Evolutionary conservation across 2,113 vertebrate genomes (phyloP), one percentile per base, ranked within the genome.

Genomic region (Corydoras sp.): DNA sequence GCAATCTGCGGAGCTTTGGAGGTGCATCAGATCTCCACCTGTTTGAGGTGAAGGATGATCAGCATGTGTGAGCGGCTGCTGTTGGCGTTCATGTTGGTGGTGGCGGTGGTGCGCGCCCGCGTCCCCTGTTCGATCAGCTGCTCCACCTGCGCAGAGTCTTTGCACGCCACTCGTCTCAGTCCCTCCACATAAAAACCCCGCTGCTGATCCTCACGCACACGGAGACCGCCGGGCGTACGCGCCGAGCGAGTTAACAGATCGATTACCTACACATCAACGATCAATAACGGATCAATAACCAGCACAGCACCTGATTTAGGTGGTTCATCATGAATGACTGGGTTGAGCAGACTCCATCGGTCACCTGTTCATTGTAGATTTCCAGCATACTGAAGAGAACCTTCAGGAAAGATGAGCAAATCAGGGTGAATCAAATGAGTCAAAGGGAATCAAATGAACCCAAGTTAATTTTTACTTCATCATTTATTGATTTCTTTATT

Each of bases 61-160:
- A 95, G 88, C 93, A 96, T 91, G 80, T 96, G 94, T 2, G 92
- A 95, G 11, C 91, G 89, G 71, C 94, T 96, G 85, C 94, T 95
- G 84, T 86, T 92, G 80, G 90, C 83, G 1, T 95, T 96, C 88
- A 93, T 89, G 81, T 85, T 87, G 30, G 94, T 95, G 6, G 91
- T 85, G 0, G 91, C 91, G 0, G 92, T 95, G 74, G 91, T 95
- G 78, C 94, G 88, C 4, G 88, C 87, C 77, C 89, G 90, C 10
- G 87, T 91, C 0, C 93, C 93, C 80, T 93, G 93, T 10, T 94
- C 92, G 90, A 93, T 92, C 78, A 95, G 69, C 84, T 90, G 91
- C 72, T 91, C 92, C 79, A 94, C 89, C 78, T 93, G 82, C 2
- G 79, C 64, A 0, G 90, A 89, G 32, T 80, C 91, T 65, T 93